Evolutionary conservation across 2,113 vertebrate species (phyloP).

Genomic region (Genyomyrus donnyi): DNA sequence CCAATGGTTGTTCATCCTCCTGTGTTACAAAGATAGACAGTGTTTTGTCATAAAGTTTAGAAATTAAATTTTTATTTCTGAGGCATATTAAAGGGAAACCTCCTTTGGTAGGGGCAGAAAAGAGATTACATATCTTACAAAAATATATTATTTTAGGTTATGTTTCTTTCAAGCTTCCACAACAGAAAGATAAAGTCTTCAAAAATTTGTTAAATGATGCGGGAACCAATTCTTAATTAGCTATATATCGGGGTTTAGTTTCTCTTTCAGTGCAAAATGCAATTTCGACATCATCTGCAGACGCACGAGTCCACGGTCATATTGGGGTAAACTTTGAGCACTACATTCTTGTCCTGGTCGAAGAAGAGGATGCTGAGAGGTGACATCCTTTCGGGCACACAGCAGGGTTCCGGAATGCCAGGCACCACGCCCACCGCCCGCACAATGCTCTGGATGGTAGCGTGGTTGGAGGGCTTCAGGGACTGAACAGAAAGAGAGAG

Average conservation of each 20-base stretch:
- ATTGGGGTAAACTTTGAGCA: constrained; percentile 94
- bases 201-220: constrained; percentile 14
- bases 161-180: constrained; percentile 7
- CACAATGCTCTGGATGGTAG: constrained; percentile 97
- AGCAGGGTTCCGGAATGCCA: constrained; percentile 88
- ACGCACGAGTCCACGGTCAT: constrained; percentile 96
- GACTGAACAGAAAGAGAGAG: constrained; percentile 55
- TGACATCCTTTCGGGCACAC: constrained; percentile 92
- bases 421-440: constrained; percentile 84
- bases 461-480: constrained; percentile 90
- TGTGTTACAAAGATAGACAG: not conserved
- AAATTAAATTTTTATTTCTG: constrained; percentile 3
- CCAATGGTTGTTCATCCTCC: not conserved
- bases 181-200: constrained; percentile 1
- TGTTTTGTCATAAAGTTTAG: not conserved
- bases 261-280: constrained; percentile 49
- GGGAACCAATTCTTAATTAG: not conserved
- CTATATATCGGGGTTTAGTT: constrained; percentile 17
- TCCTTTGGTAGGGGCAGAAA: not conserved
- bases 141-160: constrained; percentile 4
- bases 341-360: constrained; percentile 90
- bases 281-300: constrained; percentile 68
- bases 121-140: constrained; percentile 3
- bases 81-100: not conserved
- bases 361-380: constrained; percentile 93